Evolutionary conservation across 2,888 invertebrate genomes (phyloP).

Genomic region (Ischnura elegans): DNA sequence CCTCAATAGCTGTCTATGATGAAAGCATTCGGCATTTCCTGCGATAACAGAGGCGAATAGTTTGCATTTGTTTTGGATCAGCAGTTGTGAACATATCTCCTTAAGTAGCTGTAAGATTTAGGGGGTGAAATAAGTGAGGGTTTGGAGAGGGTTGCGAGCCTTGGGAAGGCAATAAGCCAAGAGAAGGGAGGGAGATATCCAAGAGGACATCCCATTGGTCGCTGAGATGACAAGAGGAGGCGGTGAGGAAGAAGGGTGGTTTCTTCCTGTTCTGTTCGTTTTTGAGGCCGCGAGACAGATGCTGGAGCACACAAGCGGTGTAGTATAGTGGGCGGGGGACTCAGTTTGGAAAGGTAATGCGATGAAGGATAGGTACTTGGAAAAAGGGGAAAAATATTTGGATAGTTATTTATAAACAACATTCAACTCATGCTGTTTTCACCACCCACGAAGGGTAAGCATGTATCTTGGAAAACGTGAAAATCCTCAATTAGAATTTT

Average conservation of each 20-base stretch:
- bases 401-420: background rate
- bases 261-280: background rate
- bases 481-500: too few species aligned
- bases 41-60: too few species aligned
- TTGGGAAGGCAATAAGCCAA: slow-evolving; percentile 24
- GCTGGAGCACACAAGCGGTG: background rate
- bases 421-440: too few species aligned
- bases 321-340: background rate
- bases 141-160: background rate
- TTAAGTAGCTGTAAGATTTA: background rate
- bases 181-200: background rate
- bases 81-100: too few species aligned
- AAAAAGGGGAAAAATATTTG: background rate
- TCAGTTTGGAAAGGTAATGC: background rate
- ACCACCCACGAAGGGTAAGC: too few species aligned
- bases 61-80: too few species aligned
- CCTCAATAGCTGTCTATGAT: too few species aligned
- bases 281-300: background rate
- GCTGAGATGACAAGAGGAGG: background rate
- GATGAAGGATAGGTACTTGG: background rate
- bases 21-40: too few species aligned
- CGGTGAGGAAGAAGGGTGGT: background rate
- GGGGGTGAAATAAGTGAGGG: background rate
- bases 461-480: too few species aligned
- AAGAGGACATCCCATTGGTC: background rate